Base-by-base conservation (phyloP, 2,797 vertebrate genomes). In the Dermochelys coriacea region DNA sequence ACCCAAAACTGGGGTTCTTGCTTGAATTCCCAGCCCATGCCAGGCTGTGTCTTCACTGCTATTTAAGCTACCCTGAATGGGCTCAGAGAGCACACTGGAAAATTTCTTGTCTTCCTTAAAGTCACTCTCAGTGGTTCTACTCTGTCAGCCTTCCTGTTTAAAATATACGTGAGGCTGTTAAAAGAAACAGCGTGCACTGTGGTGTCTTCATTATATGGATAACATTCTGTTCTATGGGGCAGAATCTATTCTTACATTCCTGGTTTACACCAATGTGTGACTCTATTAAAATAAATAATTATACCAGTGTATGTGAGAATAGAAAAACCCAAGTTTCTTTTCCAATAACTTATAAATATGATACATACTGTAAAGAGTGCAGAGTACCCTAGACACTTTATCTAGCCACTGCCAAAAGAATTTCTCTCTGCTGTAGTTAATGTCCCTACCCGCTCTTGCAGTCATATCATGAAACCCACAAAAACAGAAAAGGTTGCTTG, bases 401-500 rank as follows among this genome's bases (percentile, higher is more conserved):
- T n/a, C n/a, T n/a, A n/a, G n/a, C n/a, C n/a, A n/a, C n/a, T n/a
- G n/a, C n/a, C n/a, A n/a, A n/a, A n/a, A n/a, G n/a, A n/a, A n/a
- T n/a, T n/a, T n/a, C n/a, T n/a, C n/a, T n/a, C n/a, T n/a, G n/a
- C n/a, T n/a, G n/a, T n/a, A n/a, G n/a, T n/a, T n/a, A 94, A 95
- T 3, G 87, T 25, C 37, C 47, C 61, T 61, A 81, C 31, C 80
- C 27, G 78, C 68, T 86, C 90, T 79, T 93, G 37, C 95, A 96
- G 52, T 75, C n/a, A 12, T 64, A 55, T 1, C n/a, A 15, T 52
- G 57, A 87, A 95, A 97, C 82, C 3, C 93, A 85, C 85, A 96
- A 81, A 94, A 94, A 91, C 80, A 94, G 82, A 61, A 52, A 92
- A 88, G n/a, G 41, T 41, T 97, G 45, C 68, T 89, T 84, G 59